Percentiles rank a stretch among this genome's conserved stretches.
These are phyloP conservation scores for Drosophila obscura DNA, from an alignment of 1,140 invertebrate genomes.

Conservation along the genomic window DNA sequence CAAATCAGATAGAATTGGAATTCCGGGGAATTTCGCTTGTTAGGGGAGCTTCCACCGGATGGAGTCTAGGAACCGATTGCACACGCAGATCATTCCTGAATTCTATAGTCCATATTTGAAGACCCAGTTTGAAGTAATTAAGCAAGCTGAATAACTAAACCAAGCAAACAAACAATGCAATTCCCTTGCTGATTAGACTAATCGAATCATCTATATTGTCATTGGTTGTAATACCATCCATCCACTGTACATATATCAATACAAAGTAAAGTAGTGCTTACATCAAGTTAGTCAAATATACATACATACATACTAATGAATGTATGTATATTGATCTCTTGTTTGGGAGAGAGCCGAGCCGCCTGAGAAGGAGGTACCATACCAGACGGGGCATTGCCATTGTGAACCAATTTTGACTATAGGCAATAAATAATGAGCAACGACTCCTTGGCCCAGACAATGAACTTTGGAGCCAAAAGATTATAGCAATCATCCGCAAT, in stretches of 20 bases:
- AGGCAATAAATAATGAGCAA: conserved; percentile 29
- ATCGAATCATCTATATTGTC: conserved; percentile 38
- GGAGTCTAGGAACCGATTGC: conserved; percentile 2
- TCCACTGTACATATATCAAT: conserved; percentile 7
- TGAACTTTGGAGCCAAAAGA: conserved; percentile 50
- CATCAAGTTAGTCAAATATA: too few species aligned
- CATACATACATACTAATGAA: too few species aligned
- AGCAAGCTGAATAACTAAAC: conserved; percentile 10
- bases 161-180: conserved; percentile 58
- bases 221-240: conserved; percentile 20
- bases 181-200: conserved; percentile 50
- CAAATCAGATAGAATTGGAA: background rate
- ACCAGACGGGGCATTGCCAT: conserved; percentile 31
- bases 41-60: background rate
- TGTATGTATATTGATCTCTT: background rate
- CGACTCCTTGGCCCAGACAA: conserved; percentile 54
- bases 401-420: conserved; percentile 9
- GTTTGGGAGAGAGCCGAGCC: too few species aligned
- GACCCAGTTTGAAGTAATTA: conserved; percentile 53
- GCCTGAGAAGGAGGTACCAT: background rate
- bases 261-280: conserved; percentile 3
- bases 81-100: conserved; percentile 4
- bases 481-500: conserved; percentile 37
- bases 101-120: conserved; percentile 47
- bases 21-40: background rate